Conservation (phyloP, 2,888 invertebrate species). For the Heliconius hortense region DNA sequence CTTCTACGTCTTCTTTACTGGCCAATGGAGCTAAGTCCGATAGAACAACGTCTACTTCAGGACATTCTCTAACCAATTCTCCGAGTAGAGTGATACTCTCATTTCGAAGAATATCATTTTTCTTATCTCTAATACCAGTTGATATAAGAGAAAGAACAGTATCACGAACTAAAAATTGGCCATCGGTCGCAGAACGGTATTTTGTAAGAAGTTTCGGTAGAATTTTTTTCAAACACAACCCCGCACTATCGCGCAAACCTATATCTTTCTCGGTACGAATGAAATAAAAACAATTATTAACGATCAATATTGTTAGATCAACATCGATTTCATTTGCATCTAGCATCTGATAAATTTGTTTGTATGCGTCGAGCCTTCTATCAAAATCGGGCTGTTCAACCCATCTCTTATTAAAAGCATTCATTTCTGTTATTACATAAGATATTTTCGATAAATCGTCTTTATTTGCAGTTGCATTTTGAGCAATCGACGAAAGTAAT, state of each 20-base stretch:
- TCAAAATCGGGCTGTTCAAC: conserved; percentile 97
- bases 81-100: conserved; percentile 91
- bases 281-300: conserved; percentile 91
- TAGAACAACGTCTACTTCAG: conserved; percentile 86
- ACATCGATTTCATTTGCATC: conserved; percentile 80
- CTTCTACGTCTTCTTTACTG: conserved; percentile 88
- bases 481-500: conserved; percentile 83
- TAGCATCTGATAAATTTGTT: conserved; percentile 82
- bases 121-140: conserved; percentile 86
- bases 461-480: conserved; percentile 63
- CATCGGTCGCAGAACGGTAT: conserved; percentile 79
- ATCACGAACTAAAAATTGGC: conserved; percentile 86
- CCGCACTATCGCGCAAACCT: conserved; percentile 90
- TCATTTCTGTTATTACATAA: conserved; percentile 85
- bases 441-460: conserved; percentile 77
- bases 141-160: conserved; percentile 88
- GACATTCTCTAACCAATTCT: conserved; percentile 87
- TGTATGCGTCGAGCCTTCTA: conserved; percentile 89
- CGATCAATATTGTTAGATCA: conserved; percentile 86
- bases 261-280: conserved; percentile 91
- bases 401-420: conserved; percentile 93
- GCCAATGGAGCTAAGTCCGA: conserved; percentile 86
- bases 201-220: conserved; percentile 84
- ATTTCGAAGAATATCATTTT: conserved; percentile 87
- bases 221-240: conserved; percentile 87